A percentile compares a stretch with the other conserved stretches of the same genome.
phyloP scores from a whole-genome alignment of 2,113 vertebrate genomes.

The Marcusenius ussheri region DNA sequence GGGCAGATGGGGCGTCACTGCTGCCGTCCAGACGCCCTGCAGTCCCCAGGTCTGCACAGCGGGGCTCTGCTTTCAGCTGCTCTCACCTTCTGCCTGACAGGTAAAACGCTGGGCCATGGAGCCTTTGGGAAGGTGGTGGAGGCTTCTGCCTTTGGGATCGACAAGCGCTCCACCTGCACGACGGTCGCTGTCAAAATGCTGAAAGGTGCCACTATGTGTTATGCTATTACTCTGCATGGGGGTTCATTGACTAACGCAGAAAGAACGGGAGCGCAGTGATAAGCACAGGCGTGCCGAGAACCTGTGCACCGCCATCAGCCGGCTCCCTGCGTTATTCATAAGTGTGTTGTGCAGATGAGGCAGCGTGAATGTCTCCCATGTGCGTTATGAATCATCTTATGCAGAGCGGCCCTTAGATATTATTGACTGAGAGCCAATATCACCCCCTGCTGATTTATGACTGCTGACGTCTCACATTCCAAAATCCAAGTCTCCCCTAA shows the following conservation, averaged over 20 bases:
- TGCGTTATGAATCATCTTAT: background rate
- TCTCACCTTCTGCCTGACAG: conserved; percentile 48
- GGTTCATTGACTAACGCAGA: background rate
- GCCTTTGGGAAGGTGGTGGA: conserved; percentile 94
- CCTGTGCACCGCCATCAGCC: background rate
- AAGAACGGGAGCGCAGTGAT: background rate
- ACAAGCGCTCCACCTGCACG: conserved; percentile 92
- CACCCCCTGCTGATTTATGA: background rate
- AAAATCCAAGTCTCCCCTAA: background rate
- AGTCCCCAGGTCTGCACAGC: conserved; percentile 22
- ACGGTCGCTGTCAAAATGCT: conserved; percentile 95
- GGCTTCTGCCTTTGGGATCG: conserved; percentile 88
- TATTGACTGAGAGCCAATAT: background rate
- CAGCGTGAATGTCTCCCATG: background rate
- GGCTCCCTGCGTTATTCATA: background rate
- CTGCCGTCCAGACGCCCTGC: conserved; percentile 41
- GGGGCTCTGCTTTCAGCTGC: background rate
- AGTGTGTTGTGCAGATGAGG: background rate
- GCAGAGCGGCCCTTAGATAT: background rate
- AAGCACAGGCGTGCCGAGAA: background rate
- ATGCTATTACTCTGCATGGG: background rate
- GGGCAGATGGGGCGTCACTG: conserved; percentile 31
- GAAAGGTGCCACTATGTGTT: conserved; percentile 65
- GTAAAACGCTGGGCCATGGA: conserved; percentile 88
- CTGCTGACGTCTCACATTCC: background rate